Conservation (phyloP, 2,797 vertebrate genomes). For the Myripristis murdjan region DNA sequence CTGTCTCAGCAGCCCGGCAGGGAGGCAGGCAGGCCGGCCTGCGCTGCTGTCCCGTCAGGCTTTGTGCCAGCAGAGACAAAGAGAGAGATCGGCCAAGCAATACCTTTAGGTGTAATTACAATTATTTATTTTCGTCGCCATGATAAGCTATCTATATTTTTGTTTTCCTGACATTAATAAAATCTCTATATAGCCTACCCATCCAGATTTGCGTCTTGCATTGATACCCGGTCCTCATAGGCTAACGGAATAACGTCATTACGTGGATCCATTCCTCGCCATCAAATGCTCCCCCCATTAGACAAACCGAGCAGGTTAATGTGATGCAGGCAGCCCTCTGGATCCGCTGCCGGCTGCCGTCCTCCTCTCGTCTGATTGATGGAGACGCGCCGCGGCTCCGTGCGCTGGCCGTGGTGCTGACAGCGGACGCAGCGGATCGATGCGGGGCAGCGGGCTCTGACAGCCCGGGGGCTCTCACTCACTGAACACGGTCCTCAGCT, state of each 20-base stretch:
- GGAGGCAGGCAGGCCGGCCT: conserved; percentile 25
- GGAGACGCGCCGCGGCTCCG: not conserved
- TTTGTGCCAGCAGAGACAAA: not conserved
- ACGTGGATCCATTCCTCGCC: conserved; percentile 36
- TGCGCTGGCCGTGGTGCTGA: conserved; percentile 68
- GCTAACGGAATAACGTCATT: conserved; percentile 65
- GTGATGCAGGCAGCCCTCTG: not conserved
- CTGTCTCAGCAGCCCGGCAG: not conserved
- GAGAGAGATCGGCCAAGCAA: not conserved
- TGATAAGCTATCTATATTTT: not conserved
- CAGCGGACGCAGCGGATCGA: conserved; percentile 25
- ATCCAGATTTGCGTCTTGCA: conserved; percentile 46
- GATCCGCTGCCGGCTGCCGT: not conserved
- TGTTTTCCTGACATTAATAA: conserved; percentile 2
- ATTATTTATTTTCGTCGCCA: not conserved
- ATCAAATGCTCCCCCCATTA: not conserved
- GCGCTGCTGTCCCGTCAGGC: conserved; percentile 14
- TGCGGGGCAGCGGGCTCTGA: too few species aligned
- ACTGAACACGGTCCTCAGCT: too few species aligned
- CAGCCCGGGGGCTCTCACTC: too few species aligned
- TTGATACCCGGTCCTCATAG: conserved; percentile 48
- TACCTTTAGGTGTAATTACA: not conserved
- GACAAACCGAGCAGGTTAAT: not conserved
- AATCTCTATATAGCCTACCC: conserved; percentile 49
- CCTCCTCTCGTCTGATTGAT: not conserved